Percentiles rank a stretch among this genome's conserved stretches.
Evolutionary conservation across 2,888 invertebrate genomes (phyloP).

Genomic region (Rhimphoctona megacephalus): DNA sequence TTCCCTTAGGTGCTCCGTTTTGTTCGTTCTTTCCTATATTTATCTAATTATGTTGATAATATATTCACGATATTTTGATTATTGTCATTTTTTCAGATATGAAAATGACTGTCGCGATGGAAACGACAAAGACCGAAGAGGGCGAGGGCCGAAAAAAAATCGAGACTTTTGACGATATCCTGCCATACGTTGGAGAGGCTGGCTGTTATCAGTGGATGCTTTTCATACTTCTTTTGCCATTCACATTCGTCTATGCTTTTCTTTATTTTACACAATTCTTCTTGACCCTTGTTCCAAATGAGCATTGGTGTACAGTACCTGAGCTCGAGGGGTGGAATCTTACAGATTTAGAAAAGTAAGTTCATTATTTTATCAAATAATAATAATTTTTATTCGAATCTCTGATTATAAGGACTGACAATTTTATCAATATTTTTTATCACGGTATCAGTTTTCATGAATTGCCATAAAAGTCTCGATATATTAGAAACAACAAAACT

Average conservation of each 20-base stretch:
- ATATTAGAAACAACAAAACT: neutral
- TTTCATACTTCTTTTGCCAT: conserved; percentile 81
- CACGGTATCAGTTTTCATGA: neutral
- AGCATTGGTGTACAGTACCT: conserved; percentile 82
- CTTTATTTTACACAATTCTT: conserved; percentile 84
- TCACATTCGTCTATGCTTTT: conserved; percentile 83
- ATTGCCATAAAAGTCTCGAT: neutral
- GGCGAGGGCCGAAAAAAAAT: conserved; percentile 76
- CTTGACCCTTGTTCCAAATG: conserved; percentile 81
- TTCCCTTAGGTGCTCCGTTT: neutral
- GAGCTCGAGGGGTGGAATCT: conserved; percentile 79
- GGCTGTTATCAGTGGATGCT: conserved; percentile 82
- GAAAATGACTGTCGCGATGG: conserved; percentile 79
- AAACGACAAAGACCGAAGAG: conserved; percentile 77
- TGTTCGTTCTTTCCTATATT: too few species aligned
- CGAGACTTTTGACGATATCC: conserved; percentile 82
- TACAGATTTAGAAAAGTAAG: conserved; percentile 81
- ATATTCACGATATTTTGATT: neutral
- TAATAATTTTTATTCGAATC: neutral
- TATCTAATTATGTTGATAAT: too few species aligned
- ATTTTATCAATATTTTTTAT: neutral
- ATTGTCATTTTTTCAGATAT: conserved; percentile 68
- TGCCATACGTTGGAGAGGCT: conserved; percentile 83
- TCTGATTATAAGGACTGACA: too few species aligned
- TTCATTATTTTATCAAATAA: conserved; percentile 9